Conservation (phyloP, 2,797 vertebrate genomes). For the Halcyon smyrnensis region DNA sequence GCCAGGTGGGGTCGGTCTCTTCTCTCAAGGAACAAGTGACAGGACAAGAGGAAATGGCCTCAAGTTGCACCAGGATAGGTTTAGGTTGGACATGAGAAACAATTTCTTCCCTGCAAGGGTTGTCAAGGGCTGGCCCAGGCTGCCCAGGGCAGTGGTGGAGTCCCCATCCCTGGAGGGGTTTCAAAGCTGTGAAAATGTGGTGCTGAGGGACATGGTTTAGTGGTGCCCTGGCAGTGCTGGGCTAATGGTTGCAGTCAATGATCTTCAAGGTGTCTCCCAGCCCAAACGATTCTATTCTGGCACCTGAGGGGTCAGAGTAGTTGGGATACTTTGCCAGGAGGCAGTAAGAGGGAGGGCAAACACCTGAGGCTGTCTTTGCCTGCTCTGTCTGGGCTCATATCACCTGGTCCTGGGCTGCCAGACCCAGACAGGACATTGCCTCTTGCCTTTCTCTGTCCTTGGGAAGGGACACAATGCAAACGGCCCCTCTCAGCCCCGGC, state of each 20-base stretch:
- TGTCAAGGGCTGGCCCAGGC: background rate
- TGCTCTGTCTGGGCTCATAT: rapidly evolving
- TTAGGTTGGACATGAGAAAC: background rate
- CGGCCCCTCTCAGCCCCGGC: background rate
- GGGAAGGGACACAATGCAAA: background rate
- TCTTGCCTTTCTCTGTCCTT: background rate
- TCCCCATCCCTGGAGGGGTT: background rate
- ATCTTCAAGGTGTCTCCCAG: background rate
- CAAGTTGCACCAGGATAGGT: background rate
- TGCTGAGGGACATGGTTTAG: background rate
- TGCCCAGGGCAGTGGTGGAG: background rate
- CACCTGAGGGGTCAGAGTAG: rapidly evolving
- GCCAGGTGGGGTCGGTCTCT: background rate
- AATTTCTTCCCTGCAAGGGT: background rate
- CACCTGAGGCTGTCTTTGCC: background rate
- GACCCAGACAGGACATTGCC: background rate
- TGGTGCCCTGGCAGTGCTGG: background rate
- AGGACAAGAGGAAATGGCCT: too few relatives aligned
- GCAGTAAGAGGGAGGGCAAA: background rate
- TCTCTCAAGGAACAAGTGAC: background rate
- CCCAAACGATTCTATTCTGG: background rate
- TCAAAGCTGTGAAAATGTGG: background rate
- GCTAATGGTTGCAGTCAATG: background rate
- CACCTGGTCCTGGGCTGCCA: background rate
- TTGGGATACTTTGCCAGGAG: background rate